phyloP scores from a whole-genome alignment of 35 echinoderm and acorn worm genomes.

The Hemicentrotus pulcherrimus region DNA sequence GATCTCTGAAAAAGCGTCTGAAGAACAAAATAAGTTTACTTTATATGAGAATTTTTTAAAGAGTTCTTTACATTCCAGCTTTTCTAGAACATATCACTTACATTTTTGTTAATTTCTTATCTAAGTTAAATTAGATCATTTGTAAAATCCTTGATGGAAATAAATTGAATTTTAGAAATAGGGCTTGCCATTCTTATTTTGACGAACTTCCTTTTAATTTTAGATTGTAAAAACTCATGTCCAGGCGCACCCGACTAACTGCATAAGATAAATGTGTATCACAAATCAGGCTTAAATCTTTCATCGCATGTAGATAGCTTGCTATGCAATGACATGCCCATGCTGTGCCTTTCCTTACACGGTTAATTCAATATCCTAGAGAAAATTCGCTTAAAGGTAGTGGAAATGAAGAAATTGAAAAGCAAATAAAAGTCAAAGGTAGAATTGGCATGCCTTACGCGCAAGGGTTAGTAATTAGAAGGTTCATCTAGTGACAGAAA shows the following conservation, averaged over 20 bases:
- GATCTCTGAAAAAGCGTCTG: too few relatives aligned
- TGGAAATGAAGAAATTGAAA: neutral
- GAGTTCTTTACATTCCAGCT: too few relatives aligned
- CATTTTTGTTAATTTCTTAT: neutral
- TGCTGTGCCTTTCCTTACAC: conserved; percentile 1
- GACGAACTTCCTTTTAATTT: neutral
- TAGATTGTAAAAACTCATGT: neutral
- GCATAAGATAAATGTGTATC: neutral
- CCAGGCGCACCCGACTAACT: too few relatives aligned
- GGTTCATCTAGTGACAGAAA: too few relatives aligned
- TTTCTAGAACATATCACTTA: too few relatives aligned
- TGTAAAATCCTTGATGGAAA: neutral
- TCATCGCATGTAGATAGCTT: neutral
- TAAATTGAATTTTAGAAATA: neutral
- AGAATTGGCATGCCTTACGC: neutral
- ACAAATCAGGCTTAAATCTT: neutral
- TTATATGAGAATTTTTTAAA: too few relatives aligned
- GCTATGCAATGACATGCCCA: neutral
- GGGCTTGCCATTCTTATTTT: neutral
- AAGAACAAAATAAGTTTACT: too few relatives aligned
- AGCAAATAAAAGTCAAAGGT: neutral
- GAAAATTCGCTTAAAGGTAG: neutral
- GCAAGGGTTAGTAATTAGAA: neutral
- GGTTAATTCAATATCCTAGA: neutral
- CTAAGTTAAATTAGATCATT: neutral